A percentile compares a stretch with the other conserved stretches of the same genome.
phyloP scores from a whole-genome alignment of 64 coral and sea anemone genomes.

The Acropora yongei region DNA sequence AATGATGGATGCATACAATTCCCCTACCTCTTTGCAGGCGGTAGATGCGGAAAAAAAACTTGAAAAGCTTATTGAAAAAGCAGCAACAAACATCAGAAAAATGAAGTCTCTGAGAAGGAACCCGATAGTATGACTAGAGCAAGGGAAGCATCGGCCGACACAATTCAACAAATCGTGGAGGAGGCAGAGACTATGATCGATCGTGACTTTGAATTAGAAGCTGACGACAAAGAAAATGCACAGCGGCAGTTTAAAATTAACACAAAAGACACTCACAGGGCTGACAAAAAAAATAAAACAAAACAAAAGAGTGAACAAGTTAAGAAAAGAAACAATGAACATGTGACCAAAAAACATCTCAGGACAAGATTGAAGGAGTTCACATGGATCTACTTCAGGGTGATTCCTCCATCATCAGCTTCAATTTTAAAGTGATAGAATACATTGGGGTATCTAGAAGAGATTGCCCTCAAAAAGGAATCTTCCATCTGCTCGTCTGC shows the following conservation, averaged over 20 bases:
- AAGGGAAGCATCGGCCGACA: neutral
- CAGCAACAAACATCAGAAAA: constrained; percentile 13
- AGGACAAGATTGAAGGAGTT: constrained; percentile 22
- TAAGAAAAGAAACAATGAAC: neutral
- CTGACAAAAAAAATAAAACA: constrained; percentile 28
- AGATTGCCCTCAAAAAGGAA: no score
- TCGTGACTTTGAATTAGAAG: neutral
- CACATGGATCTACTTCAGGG: constrained; percentile 4
- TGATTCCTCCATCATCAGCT: constrained; percentile 18
- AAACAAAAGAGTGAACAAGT: constrained; percentile 15
- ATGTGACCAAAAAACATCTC: constrained; percentile 6
- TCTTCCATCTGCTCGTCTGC: neutral
- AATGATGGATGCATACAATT: constrained; percentile 44
- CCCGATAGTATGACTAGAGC: neutral
- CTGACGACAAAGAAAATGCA: constrained; percentile 18
- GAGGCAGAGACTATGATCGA: constrained; percentile 8
- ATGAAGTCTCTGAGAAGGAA: constrained; percentile 18
- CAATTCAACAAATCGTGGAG: constrained; percentile 5
- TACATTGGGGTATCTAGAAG: neutral
- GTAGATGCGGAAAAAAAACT: constrained; percentile 20
- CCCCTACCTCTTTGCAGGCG: constrained; percentile 34
- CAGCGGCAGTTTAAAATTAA: constrained; percentile 10
- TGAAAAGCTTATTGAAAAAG: constrained; percentile 29
- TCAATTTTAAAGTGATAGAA: constrained; percentile 10
- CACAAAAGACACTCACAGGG: constrained; percentile 47